Percentiles rank a stretch among this genome's conserved stretches.
These are phyloP conservation scores for Rhopalosiphum padi DNA, from an alignment of 1,140 invertebrate genomes.

Conservation along the genomic window DNA sequence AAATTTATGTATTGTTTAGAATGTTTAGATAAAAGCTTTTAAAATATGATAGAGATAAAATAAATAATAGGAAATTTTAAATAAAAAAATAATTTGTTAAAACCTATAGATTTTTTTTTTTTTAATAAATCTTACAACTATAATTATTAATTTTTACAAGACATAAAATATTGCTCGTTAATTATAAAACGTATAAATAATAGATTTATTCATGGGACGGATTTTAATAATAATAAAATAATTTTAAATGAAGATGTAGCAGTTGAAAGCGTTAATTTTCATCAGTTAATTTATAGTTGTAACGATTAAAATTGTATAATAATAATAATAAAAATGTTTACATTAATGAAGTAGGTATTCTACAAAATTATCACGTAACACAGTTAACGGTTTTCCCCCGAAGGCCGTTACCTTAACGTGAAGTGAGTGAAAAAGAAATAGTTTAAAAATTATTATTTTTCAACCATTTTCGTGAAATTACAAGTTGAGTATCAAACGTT, in stretches of 20 bases:
- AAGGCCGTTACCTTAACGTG: neutral
- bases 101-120: neutral
- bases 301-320: neutral
- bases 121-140: neutral
- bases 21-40: no score
- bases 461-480: neutral
- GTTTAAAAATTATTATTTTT: neutral
- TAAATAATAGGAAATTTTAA: no score
- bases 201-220: neutral
- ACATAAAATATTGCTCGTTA: neutral
- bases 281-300: neutral
- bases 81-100: no score
- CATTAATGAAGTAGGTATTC: neutral
- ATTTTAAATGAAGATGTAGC: neutral
- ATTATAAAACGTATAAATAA: conserved; percentile 8
- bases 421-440: neutral
- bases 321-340: neutral
- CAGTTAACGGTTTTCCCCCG: neutral
- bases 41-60: no score
- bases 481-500: neutral
- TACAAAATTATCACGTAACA: conserved; percentile 13
- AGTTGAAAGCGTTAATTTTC: neutral
- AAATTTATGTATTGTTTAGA: no score
- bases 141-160: neutral
- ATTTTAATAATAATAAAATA: neutral